Evolutionary conservation across 2,113 vertebrate genomes (phyloP).

Genomic region (Pomatostomus ruficeps): DNA sequence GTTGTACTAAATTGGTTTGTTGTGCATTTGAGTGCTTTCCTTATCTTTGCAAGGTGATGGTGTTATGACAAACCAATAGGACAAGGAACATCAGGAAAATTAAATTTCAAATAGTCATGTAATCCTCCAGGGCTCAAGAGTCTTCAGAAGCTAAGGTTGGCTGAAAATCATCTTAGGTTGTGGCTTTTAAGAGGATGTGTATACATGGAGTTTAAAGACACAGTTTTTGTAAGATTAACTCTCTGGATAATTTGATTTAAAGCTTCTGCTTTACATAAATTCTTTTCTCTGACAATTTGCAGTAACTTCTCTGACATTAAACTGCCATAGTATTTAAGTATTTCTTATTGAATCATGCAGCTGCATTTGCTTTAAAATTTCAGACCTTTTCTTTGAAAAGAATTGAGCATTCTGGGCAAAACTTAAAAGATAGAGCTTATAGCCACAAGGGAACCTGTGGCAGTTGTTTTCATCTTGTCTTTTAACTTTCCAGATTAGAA

Average conservation of each 20-base stretch:
- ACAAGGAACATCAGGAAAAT: not conserved
- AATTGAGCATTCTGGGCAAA: not conserved
- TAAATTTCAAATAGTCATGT: not conserved
- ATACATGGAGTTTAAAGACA: not conserved
- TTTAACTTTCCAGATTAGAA: not conserved
- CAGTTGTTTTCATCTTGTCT: not conserved
- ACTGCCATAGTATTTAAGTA: not conserved
- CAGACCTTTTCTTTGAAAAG: not conserved
- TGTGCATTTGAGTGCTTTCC: not conserved
- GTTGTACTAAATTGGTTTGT: not conserved
- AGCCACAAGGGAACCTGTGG: not conserved
- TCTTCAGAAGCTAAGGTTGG: not conserved
- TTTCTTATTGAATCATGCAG: not conserved
- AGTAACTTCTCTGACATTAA: constrained; percentile 1
- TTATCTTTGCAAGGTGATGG: not conserved
- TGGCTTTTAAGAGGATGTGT: not conserved
- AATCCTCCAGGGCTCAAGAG: not conserved
- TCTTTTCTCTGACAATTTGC: not conserved
- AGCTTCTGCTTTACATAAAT: not conserved
- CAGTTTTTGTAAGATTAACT: not conserved
- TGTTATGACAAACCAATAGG: not conserved
- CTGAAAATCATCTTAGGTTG: not conserved
- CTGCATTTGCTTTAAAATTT: not conserved
- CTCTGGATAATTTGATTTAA: constrained; percentile 1
- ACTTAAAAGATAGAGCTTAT: not conserved